Evolutionary conservation across 2,797 vertebrate species (phyloP).

Genomic region (Rhinophrynus dorsalis): DNA sequence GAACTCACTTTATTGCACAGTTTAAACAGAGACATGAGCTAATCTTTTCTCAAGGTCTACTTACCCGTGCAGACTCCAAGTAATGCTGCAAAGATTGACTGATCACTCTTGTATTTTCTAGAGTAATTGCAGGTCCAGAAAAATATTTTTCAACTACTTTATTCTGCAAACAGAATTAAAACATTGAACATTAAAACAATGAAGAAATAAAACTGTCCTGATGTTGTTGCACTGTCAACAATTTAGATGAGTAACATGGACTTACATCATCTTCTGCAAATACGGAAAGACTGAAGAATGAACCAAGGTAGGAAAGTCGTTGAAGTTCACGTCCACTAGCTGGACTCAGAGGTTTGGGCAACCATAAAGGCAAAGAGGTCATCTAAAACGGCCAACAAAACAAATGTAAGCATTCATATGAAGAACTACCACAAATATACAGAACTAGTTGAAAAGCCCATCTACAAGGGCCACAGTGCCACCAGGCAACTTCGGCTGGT

Average conservation of each 20-base stretch:
- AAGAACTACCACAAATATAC: too few relatives aligned
- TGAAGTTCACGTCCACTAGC: constrained; percentile 93
- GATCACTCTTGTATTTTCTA: constrained; percentile 95
- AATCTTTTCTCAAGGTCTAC: constrained; percentile 40
- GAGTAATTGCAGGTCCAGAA: constrained; percentile 95
- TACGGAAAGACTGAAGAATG: constrained; percentile 95
- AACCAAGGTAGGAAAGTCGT: constrained; percentile 90
- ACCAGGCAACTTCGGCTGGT: too few relatives aligned
- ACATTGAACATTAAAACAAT: neutral
- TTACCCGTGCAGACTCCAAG: constrained; percentile 90
- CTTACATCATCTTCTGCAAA: constrained; percentile 97
- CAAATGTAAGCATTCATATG: too few relatives aligned
- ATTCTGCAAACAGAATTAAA: constrained; percentile 66
- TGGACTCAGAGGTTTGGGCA: constrained; percentile 89
- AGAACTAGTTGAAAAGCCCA: too few relatives aligned
- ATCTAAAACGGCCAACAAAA: constrained; percentile 63
- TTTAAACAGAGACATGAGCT: too few relatives aligned
- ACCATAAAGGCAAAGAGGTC: constrained; percentile 88
- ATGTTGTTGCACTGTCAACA: fast-evolving
- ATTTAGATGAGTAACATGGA: constrained; percentile 32
- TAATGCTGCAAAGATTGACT: constrained; percentile 97
- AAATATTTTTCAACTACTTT: constrained; percentile 98
- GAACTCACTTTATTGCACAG: too few relatives aligned
- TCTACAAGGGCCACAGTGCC: too few relatives aligned
- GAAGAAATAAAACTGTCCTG: fast-evolving